Evolutionary conservation across 1,140 invertebrate genomes (phyloP), one percentile per base, ranked within the genome.

Genomic region (Aphaenogaster ashmeadi): DNA sequence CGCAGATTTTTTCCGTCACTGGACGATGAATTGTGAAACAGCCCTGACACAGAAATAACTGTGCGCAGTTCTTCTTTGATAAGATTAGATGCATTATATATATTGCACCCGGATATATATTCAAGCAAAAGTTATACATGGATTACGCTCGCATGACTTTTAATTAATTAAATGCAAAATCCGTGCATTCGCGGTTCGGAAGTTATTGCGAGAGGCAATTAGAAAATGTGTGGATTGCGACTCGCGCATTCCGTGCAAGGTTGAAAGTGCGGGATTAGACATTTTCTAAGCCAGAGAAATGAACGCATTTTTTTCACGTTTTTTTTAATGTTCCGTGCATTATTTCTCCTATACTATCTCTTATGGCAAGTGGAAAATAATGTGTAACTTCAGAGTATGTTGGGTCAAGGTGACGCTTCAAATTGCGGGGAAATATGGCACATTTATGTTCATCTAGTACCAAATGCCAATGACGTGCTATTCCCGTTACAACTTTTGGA

Each of bases 401-500:
- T 60, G 36, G 11, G 15, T 50, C 27, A 36, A 64, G 21, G 33
- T 66, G 47, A 33, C 36, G 15, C 47, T 33, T 52, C 13, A n/a
- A 6, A 52, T 69, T 54, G 15, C 44, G 13, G 7, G 3, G 11
- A 54, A 69, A 54, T 52, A 38, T 41, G 33, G 6, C 33, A 47
- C 13, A 13, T 47, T 41, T 50, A 74, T 18, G 11, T 74, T 38
- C 13, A 47, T 15, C 54, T 60, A 60, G 2, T 38, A 27, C 2
- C 11, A 11, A 18, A 21, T 38, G n/a, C 2, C 13, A n/a, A 2
- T 47, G 33, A 13, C 27, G 36, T 58, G 52, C 15, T 3, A 60
- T 81, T 90, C 89, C 81, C 90, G 90, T 91, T 91, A 91, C 21
- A 50, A 78, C 64, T 83, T 88, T 86, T 77, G 67, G 69, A 86